Percentiles rank a stretch among this genome's conserved stretches.
These are phyloP conservation scores for Cheilosia urbana DNA, from an alignment of 2,888 invertebrate genomes.

Conservation along the genomic window DNA sequence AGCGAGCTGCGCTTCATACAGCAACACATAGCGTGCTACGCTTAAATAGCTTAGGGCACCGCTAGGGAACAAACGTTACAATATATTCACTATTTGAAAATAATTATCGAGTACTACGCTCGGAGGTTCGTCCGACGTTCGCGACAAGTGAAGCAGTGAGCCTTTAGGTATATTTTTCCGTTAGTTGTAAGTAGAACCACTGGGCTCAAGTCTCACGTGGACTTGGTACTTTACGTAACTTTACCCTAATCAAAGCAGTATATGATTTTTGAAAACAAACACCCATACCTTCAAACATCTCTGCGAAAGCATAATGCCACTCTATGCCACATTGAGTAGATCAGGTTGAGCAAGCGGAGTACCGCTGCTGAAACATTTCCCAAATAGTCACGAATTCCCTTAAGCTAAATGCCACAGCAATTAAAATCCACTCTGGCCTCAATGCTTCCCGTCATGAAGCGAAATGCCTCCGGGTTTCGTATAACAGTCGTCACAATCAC, in stretches of 20 bases:
- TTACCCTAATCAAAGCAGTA: not conserved
- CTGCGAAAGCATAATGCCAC: not conserved
- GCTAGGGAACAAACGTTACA: too few species aligned
- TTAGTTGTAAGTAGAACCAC: too few species aligned
- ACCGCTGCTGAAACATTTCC: not conserved
- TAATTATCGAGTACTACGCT: too few species aligned
- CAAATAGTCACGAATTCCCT: slow-evolving; percentile 14
- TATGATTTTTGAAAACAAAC: not conserved
- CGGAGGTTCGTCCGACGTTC: too few species aligned
- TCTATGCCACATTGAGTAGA: not conserved
- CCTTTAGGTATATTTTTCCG: too few species aligned
- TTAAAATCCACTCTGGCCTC: slow-evolving; percentile 18
- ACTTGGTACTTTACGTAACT: not conserved
- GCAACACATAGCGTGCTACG: too few species aligned
- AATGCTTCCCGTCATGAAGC: not conserved
- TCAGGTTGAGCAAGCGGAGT: not conserved
- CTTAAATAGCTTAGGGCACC: too few species aligned
- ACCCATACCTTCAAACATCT: not conserved
- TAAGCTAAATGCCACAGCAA: slow-evolving; percentile 22
- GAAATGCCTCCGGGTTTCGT: not conserved
- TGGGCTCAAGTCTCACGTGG: too few species aligned
- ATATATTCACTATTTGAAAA: too few species aligned
- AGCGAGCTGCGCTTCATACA: too few species aligned
- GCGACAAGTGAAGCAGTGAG: too few species aligned
- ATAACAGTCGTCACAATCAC: not conserved